Conservation (phyloP, 2,797 vertebrate genomes). For the Allenopithecus nigroviridis region DNA sequence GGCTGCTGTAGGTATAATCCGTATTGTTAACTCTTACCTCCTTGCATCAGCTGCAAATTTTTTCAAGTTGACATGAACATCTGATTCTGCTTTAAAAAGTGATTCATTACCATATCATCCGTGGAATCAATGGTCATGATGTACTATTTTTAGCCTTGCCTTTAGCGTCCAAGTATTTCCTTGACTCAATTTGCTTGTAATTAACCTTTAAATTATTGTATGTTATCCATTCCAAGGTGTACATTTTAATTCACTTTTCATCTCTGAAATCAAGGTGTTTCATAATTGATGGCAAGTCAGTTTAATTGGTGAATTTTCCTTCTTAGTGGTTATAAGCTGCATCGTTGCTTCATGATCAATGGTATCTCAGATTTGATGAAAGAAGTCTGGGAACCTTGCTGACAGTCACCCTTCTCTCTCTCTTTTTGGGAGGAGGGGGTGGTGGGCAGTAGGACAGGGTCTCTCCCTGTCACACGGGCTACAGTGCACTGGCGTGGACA, state of each 20-base stretch:
- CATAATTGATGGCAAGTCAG: neutral
- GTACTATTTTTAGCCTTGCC: neutral
- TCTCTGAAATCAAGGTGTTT: neutral
- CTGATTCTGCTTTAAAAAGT: neutral
- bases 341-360: neutral
- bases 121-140: neutral
- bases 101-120: neutral
- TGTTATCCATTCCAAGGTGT: neutral
- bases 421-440: neutral
- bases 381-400: neutral
- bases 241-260: constrained; percentile 5
- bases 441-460: neutral
- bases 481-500: too few species aligned
- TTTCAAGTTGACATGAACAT: neutral
- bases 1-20: neutral
- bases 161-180: constrained; percentile 7
- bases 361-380: neutral
- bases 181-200: constrained; percentile 19
- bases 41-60: neutral
- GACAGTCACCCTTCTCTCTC: neutral
- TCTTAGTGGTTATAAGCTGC: neutral
- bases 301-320: neutral
- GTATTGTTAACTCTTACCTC: neutral
- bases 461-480: too few species aligned
- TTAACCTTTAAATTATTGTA: constrained; percentile 7